These are phyloP conservation scores for Leptopilina myrica DNA, from an alignment of 2,888 invertebrate genomes.

Conservation along the genomic window DNA sequence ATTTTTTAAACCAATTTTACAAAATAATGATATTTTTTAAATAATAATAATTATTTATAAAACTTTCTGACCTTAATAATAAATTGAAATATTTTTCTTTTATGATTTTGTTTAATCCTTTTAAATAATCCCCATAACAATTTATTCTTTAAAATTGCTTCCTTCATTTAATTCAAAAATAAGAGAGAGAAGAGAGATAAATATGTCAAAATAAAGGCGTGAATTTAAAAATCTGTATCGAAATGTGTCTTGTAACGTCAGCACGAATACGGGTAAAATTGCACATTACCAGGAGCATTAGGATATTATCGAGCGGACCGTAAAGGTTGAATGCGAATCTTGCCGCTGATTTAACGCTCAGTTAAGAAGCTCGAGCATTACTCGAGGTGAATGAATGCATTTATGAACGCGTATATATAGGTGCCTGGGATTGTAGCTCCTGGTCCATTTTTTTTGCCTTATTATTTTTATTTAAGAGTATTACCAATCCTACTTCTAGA, in stretches of 20 bases:
- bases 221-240: conserved; percentile 1
- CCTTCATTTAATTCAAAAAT: no score
- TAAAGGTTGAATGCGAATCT: conserved; percentile 32
- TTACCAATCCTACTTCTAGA: conserved; percentile 18
- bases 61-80: no score
- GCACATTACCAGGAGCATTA: conserved; percentile 31
- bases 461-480: conserved; percentile 24
- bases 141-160: no score
- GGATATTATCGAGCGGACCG: conserved; percentile 24
- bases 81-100: no score
- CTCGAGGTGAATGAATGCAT: conserved; percentile 35
- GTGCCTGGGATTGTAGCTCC: conserved; percentile 12
- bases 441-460: conserved; percentile 4
- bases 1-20: no score
- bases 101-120: no score
- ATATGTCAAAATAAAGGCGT: not conserved
- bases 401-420: conserved; percentile 6
- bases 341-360: conserved; percentile 20
- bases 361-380: conserved; percentile 24
- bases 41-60: no score
- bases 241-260: conserved; percentile 7
- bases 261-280: conserved; percentile 3
- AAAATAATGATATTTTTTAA: no score
- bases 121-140: no score
- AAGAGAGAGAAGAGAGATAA: not conserved